Percentiles rank a stretch among this genome's conserved stretches.
phyloP scores from a whole-genome alignment of 2,888 invertebrate species.

The Halocaridina rubra region DNA sequence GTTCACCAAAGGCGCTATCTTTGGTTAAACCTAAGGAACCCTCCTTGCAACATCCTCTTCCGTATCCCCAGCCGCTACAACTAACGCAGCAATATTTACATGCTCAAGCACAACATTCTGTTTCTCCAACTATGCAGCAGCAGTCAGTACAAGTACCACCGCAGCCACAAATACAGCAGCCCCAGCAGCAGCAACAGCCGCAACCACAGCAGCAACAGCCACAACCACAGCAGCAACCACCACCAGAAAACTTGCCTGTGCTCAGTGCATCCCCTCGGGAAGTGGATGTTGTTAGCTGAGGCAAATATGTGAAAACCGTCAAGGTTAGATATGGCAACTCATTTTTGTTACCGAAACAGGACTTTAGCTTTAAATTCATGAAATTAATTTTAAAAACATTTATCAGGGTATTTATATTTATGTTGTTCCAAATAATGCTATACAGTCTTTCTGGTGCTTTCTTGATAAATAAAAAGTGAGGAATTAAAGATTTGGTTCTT shows the following conservation, averaged over 20 bases:
- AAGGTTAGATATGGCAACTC: not conserved
- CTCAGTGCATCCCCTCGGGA: constrained; percentile 50
- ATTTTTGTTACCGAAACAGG: constrained; percentile 1
- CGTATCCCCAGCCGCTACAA: not conserved
- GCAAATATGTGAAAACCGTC: not conserved
- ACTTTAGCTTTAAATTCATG: constrained; percentile 23
- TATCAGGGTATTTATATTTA: not conserved
- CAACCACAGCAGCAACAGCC: constrained; percentile 20
- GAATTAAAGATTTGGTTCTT: too few species aligned
- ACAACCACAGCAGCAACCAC: constrained; percentile 26
- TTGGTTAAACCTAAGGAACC: too few species aligned
- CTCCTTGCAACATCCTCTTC: too few species aligned
- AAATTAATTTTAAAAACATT: not conserved
- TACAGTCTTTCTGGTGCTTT: not conserved
- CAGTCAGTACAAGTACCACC: not conserved
- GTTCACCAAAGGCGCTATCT: not conserved
- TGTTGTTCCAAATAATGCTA: not conserved
- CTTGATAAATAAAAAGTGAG: too few species aligned
- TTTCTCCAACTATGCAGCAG: not conserved
- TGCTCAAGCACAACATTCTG: not conserved
- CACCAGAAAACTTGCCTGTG: constrained; percentile 29
- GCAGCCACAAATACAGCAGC: not conserved
- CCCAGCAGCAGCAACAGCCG: constrained; percentile 20
- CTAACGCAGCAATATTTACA: not conserved
- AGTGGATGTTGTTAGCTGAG: constrained; percentile 57